Percentiles rank a stretch among this genome's conserved stretches.
These are phyloP conservation scores for Cosmorhoe ocellata DNA, from an alignment of 2,888 invertebrate genomes.

Conservation along the genomic window DNA sequence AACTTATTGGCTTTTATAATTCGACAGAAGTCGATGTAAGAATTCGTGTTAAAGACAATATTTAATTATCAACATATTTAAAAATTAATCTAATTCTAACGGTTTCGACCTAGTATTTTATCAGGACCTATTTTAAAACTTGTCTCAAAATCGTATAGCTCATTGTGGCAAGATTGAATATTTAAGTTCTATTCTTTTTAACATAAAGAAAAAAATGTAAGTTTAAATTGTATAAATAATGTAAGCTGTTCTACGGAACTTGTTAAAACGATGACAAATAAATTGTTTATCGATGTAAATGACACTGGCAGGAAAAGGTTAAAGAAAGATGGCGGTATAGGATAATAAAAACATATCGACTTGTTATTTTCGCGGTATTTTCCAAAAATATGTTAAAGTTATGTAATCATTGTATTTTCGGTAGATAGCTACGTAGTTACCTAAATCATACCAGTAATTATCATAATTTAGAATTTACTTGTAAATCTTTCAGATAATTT, in stretches of 20 bases:
- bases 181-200: neutral
- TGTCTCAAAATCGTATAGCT: conserved; percentile 3
- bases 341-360: conserved; percentile 43
- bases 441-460: conserved; percentile 6
- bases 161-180: conserved; percentile 3
- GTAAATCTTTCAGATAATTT: conserved; percentile 10
- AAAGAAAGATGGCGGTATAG: conserved; percentile 20
- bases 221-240: conserved; percentile 18
- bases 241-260: conserved; percentile 29
- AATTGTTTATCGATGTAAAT: conserved; percentile 26
- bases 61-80: conserved; percentile 36
- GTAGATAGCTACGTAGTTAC: conserved; percentile 15
- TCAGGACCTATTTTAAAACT: conserved; percentile 6
- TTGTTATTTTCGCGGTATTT: conserved; percentile 34
- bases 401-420: conserved; percentile 19
- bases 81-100: conserved; percentile 38
- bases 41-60: conserved; percentile 55
- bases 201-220: conserved; percentile 6
- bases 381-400: conserved; percentile 26
- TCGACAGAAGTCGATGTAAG: conserved; percentile 35
- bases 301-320: conserved; percentile 34
- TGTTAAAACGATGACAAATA: conserved; percentile 26
- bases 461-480: conserved; percentile 13
- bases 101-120: conserved; percentile 36
- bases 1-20: conserved; percentile 12